Percentiles rank a stretch among this genome's conserved stretches.
phyloP scores from a whole-genome alignment of 2,113 vertebrate genomes.

The Leucoraja erinaceus region DNA sequence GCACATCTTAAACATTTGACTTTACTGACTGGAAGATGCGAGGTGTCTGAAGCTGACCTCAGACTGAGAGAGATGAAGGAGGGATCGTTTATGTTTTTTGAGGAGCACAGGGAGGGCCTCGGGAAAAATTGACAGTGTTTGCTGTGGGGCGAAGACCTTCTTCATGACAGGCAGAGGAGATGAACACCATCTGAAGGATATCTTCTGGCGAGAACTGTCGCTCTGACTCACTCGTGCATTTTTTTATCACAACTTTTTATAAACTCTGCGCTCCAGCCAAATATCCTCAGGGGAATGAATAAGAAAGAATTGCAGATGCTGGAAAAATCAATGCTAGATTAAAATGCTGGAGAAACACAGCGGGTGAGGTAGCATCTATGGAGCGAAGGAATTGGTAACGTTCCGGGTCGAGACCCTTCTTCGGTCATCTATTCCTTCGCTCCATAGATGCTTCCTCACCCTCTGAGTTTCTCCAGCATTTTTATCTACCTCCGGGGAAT shows the following conservation, averaged over 20 bases:
- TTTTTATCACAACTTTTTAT: constrained; percentile 5
- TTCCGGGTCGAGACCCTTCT: no score
- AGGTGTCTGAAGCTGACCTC: neutral
- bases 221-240: neutral
- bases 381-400: no score
- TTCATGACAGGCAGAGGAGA: neutral
- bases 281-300: neutral
- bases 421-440: no score
- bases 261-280: neutral
- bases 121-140: neutral
- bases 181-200: neutral
- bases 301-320: no score
- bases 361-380: no score
- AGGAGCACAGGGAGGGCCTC: neutral
- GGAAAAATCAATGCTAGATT: no score
- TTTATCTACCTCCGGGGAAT: neutral
- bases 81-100: neutral
- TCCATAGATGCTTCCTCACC: no score
- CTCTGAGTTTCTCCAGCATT: no score
- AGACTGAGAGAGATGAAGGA: neutral
- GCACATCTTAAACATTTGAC: neutral
- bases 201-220: neutral
- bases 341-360: no score
- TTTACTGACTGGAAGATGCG: neutral
- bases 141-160: neutral